Conservation (phyloP, 2,888 invertebrate species). For the Latheticus oryzae region DNA sequence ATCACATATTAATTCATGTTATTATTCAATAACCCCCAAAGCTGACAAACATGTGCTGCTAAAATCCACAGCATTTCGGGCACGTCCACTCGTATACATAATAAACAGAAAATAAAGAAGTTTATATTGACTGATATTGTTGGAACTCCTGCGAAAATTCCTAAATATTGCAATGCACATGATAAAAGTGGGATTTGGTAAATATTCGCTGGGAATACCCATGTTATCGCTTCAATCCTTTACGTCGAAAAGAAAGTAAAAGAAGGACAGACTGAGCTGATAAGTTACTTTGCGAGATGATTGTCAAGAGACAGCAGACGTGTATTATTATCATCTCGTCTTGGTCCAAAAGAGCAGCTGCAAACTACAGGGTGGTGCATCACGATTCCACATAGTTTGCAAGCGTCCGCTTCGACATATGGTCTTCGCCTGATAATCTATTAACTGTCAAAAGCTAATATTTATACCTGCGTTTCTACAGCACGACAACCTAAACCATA, state of each 20-base stretch:
- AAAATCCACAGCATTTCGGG: constrained; percentile 7
- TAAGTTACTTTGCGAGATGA: neutral
- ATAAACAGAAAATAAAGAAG: constrained; percentile 21
- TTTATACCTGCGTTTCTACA: constrained; percentile 30
- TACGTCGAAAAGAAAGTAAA: too few relatives aligned
- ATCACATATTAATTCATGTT: constrained; percentile 11
- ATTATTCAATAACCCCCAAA: constrained; percentile 24
- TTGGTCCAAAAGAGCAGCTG: constrained; percentile 35
- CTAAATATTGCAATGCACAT: constrained; percentile 17
- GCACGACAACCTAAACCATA: constrained; percentile 28
- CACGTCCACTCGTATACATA: constrained; percentile 9
- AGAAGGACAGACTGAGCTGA: neutral
- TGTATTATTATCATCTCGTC: constrained; percentile 31
- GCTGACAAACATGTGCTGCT: constrained; percentile 12
- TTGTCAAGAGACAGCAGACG: constrained; percentile 7
- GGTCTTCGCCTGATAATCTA: constrained; percentile 37
- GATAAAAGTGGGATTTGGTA: constrained; percentile 20
- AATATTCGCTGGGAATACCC: constrained; percentile 13
- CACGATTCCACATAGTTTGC: constrained; percentile 22
- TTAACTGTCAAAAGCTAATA: constrained; percentile 37
- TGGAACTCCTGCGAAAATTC: constrained; percentile 3
- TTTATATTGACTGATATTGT: constrained; percentile 17
- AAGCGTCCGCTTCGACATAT: constrained; percentile 37
- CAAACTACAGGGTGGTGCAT: constrained; percentile 25
- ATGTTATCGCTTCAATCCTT: constrained; percentile 10